phyloP scores from a whole-genome alignment of 2,797 vertebrate genomes.

The Sylvilagus floridanus region DNA sequence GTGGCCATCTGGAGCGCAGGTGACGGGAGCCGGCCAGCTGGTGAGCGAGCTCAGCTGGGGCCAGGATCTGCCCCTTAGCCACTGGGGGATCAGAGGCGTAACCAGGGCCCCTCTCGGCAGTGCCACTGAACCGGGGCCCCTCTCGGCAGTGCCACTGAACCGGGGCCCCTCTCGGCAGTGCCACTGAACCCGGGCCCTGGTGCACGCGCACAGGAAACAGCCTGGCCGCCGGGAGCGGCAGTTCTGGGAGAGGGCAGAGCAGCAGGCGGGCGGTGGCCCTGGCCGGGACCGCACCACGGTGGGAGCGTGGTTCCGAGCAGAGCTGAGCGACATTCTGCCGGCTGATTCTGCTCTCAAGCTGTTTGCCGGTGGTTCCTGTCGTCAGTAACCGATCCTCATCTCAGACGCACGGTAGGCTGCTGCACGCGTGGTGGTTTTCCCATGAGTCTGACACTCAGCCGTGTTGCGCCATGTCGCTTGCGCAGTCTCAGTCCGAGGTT shows the following conservation, averaged over 20 bases:
- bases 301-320: neutral
- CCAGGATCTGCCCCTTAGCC: constrained; percentile 10
- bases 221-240: neutral
- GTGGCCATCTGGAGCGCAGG: accelerated
- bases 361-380: neutral
- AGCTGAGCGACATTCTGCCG: neutral
- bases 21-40: neutral
- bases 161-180: neutral
- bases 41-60: neutral
- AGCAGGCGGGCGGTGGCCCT: neutral
- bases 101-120: neutral
- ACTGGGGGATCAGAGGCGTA: neutral
- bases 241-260: neutral
- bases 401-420: neutral
- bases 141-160: neutral
- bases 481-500: too few species aligned
- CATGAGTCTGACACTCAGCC: too few species aligned
- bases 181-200: neutral
- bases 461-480: too few species aligned
- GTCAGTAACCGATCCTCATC: neutral
- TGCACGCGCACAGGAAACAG: neutral
- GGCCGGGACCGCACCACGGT: neutral
- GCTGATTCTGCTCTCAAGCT: neutral
- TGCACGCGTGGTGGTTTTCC: neutral
- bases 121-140: neutral